Evolutionary conservation across 2,888 invertebrate species (phyloP), one percentile per base, ranked within the genome.

Genomic region (Rutpela maculata): DNA sequence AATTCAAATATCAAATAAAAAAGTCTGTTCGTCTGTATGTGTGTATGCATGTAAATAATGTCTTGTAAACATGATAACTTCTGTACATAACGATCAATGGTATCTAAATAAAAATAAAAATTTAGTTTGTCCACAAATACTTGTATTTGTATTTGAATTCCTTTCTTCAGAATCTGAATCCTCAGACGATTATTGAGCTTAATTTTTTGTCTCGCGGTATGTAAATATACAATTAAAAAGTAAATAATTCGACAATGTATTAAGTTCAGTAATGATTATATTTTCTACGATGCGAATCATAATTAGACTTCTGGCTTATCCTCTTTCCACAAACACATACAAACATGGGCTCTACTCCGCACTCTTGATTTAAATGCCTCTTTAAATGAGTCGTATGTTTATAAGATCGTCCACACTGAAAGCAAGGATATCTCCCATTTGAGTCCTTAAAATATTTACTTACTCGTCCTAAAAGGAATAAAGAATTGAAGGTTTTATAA

Each of bases 221-320:
- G 0, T 7, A 6, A 0, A 0, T 7, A 35, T 5, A 35, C 9
- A 35, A 35, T 35, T 35, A 35, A 35, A 35, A 35, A 0, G 9
- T n/a, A n/a, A 35, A 35, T 35, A 35, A 35, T 35, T 35, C 31
- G 31, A 6, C 50, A 50, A n/a, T 12, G n/a, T 12, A 50, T 7
- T n/a, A 1, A 0, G n/a, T 17, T 38, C 17, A 69, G 35, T 57
- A 69, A 26, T 69, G 69, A 5, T 11, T 74, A 19, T 69, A 69
- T 31, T 69, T 69, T 50, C 35, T 69, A 26, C 77, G 66, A 68
- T 82, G 81, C 10, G 63, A 11, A 50, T 78, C 66, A 26, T 76
- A 78, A 62, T 79, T 91, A 86, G 91, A 91, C 86, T 93, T 93
- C 88, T 93, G 92, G 86, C 92, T 92, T 83, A 92, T 92, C 79